A percentile compares a stretch with the other conserved stretches of the same genome.
These are phyloP conservation scores for Drosophila mimica DNA, from an alignment of 2,888 invertebrate genomes.

Conservation along the genomic window DNA sequence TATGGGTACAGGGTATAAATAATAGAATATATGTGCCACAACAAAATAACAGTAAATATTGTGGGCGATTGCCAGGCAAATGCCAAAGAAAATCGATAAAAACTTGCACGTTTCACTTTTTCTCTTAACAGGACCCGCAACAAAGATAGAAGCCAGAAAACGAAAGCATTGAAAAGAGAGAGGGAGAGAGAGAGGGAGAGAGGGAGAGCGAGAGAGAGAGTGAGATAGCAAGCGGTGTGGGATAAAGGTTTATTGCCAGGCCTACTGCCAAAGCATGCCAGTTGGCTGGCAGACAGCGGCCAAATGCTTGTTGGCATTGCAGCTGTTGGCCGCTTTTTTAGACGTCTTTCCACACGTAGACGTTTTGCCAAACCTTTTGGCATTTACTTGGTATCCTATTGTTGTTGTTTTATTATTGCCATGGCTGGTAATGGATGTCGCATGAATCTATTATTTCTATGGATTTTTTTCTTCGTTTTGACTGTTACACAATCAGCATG, in stretches of 20 bases:
- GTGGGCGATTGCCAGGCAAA: constrained; percentile 55
- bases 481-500: constrained; percentile 19
- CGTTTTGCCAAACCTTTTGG: constrained; percentile 48
- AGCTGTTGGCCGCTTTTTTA: constrained; percentile 54
- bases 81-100: constrained; percentile 66
- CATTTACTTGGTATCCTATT: constrained; percentile 37
- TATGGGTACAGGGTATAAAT: not conserved
- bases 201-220: not conserved
- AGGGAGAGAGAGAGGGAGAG: not conserved
- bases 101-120: constrained; percentile 55
- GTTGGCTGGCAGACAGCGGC: constrained; percentile 54
- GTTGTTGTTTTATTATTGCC: constrained; percentile 22
- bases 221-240: not conserved
- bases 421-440: not conserved
- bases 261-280: constrained; percentile 52
- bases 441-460: constrained; percentile 3
- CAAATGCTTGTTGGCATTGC: constrained; percentile 44
- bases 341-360: constrained; percentile 19
- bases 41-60: constrained; percentile 66
- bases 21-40: constrained; percentile 43
- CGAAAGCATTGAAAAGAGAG: not conserved
- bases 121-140: constrained; percentile 32
- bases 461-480: constrained; percentile 22
- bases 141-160: constrained; percentile 21
- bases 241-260: constrained; percentile 63